Percentiles rank a stretch among this genome's conserved stretches.
Evolutionary conservation across 1,140 invertebrate species (phyloP).

Genomic region (Drosophila fuyamai): DNA sequence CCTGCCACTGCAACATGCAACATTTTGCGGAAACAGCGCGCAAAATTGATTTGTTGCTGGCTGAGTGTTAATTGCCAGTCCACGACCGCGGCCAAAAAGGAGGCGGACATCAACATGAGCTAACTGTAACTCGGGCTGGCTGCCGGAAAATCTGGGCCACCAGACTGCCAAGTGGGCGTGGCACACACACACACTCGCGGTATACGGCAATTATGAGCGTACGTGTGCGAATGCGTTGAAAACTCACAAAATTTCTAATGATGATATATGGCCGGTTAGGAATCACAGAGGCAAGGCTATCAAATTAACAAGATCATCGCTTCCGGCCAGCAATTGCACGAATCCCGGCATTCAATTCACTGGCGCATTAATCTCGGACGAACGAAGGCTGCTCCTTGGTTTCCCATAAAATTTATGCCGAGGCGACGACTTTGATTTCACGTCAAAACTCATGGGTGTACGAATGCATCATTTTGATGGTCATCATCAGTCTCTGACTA

Average conservation of each 20-base stretch:
- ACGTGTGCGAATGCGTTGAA: slow-evolving; percentile 76
- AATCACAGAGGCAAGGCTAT: slow-evolving; percentile 56
- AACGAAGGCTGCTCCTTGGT: slow-evolving; percentile 7
- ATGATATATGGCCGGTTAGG: slow-evolving; percentile 66
- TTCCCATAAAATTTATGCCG: slow-evolving; percentile 71
- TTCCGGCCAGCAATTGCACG: slow-evolving; percentile 66
- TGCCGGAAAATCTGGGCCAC: slow-evolving; percentile 38
- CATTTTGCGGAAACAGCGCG: slow-evolving; percentile 57
- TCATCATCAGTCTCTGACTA: slow-evolving; percentile 83
- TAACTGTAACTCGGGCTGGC: slow-evolving; percentile 42
- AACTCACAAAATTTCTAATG: slow-evolving; percentile 81
- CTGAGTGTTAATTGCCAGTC: slow-evolving; percentile 79
- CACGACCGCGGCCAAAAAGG: slow-evolving; percentile 41
- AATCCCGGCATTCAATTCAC: slow-evolving; percentile 63
- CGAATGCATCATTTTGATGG: slow-evolving; percentile 84
- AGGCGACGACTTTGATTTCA: slow-evolving; percentile 77
- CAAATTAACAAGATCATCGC: slow-evolving; percentile 82
- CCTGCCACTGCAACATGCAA: slow-evolving; percentile 68
- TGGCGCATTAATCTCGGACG: slow-evolving; percentile 68
- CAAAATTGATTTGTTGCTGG: slow-evolving; percentile 81
- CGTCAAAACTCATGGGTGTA: slow-evolving; percentile 83
- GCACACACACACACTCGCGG: slow-evolving; percentile 6
- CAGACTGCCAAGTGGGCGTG: slow-evolving; percentile 16
- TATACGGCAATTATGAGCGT: slow-evolving; percentile 49
- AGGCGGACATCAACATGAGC: slow-evolving; percentile 34